Conservation (phyloP, 2,888 invertebrate genomes). For the Palloptera scutellata region DNA sequence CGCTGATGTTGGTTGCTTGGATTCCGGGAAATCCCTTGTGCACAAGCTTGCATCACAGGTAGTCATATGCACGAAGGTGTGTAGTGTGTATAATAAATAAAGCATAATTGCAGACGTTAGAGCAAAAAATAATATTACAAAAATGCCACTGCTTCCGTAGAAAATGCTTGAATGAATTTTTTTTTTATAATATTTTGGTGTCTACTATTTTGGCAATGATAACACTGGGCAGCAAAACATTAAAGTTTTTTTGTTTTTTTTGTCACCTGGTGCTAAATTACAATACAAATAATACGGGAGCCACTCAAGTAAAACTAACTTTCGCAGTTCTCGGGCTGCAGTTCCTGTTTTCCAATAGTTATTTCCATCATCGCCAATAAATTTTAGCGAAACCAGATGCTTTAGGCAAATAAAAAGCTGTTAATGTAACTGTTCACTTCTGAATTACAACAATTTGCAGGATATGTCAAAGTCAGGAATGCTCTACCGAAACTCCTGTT, state of each 20-base stretch:
- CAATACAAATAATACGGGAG: too few species aligned
- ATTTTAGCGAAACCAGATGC: too few species aligned
- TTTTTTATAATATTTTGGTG: not conserved
- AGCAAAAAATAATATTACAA: not conserved
- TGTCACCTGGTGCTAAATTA: too few species aligned
- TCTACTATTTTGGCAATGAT: not conserved
- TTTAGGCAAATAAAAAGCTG: too few species aligned
- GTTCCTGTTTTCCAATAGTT: too few species aligned
- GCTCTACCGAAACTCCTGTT: too few species aligned
- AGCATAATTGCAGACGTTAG: not conserved
- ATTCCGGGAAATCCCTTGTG: conserved; percentile 47
- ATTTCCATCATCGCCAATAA: too few species aligned
- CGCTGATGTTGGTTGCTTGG: conserved; percentile 37
- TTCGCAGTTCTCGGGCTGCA: too few species aligned
- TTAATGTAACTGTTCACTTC: too few species aligned
- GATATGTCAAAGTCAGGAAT: too few species aligned
- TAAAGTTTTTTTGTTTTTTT: conserved; percentile 1
- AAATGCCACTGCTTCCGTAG: not conserved
- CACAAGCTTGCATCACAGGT: conserved; percentile 12
- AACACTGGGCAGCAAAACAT: not conserved
- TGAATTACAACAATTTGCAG: too few species aligned
- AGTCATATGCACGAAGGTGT: not conserved
- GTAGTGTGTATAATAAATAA: not conserved
- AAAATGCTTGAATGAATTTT: not conserved
- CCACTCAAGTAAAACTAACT: too few species aligned